These are phyloP conservation scores for Hemistola chrysoprasaria DNA, from an alignment of 2,888 invertebrate genomes.

Conservation along the genomic window DNA sequence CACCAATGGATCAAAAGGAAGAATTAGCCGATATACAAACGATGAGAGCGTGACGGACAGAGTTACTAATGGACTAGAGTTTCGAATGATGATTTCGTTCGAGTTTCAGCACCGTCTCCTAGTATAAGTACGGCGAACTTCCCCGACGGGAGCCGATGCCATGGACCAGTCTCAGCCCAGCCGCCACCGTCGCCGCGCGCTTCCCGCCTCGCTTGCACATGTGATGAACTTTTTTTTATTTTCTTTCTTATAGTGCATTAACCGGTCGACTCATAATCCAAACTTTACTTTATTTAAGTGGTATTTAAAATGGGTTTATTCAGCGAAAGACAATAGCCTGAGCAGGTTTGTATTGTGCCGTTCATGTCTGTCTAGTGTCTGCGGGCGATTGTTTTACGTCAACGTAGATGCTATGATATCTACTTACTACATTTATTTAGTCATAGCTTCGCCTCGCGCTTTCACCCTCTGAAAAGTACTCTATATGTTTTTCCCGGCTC, in stretches of 20 bases:
- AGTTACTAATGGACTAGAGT: no score
- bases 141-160: constrained; percentile 33
- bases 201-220: constrained; percentile 46
- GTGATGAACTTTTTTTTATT: constrained; percentile 64
- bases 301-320: constrained; percentile 51
- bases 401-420: background rate
- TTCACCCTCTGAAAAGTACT: no score
- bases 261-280: constrained; percentile 29
- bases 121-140: constrained; percentile 19
- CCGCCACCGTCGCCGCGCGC: constrained; percentile 45
- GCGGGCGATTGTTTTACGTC: constrained; percentile 23
- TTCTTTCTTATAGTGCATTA: constrained; percentile 49
- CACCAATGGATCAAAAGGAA: no score
- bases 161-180: constrained; percentile 52
- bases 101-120: constrained; percentile 3
- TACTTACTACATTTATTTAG: no score
- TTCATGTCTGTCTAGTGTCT: constrained; percentile 8
- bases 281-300: constrained; percentile 30
- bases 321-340: constrained; percentile 42
- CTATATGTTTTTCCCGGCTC: no score
- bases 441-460: no score
- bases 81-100: no score
- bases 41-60: no score
- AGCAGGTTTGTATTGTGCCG: constrained; percentile 37
- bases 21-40: no score